Conservation (phyloP, 2,888 invertebrate species). For the Chymomyza caudatula region DNA sequence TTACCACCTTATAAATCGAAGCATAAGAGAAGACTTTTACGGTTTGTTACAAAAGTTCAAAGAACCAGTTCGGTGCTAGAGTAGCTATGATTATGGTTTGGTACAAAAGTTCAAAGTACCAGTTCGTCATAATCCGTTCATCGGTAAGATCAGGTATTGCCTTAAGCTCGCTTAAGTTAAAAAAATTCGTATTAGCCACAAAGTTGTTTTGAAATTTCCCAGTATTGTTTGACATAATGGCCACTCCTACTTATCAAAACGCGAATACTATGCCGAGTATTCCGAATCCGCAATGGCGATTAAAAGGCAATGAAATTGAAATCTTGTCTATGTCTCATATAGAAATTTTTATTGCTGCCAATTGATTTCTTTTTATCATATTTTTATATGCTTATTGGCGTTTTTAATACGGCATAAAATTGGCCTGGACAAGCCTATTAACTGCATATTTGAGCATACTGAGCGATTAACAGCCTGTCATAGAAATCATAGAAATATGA, state of each 20-base stretch:
- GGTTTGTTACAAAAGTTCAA: too few species aligned
- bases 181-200: background rate
- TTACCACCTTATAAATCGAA: too few species aligned
- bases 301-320: background rate
- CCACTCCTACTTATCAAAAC: background rate
- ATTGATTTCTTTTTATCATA: constrained; percentile 43
- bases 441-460: constrained; percentile 5
- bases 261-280: background rate
- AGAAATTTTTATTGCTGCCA: constrained; percentile 15
- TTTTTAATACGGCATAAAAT: constrained; percentile 38
- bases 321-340: background rate
- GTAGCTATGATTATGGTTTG: too few species aligned
- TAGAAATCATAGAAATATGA: constrained; percentile 11
- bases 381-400: constrained; percentile 29
- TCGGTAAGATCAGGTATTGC: too few species aligned
- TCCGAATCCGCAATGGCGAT: background rate
- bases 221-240: background rate
- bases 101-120: too few species aligned
- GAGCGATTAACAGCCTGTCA: background rate
- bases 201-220: background rate
- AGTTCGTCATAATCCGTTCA: too few species aligned
- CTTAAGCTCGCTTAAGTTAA: too few species aligned
- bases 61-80: too few species aligned
- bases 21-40: too few species aligned
- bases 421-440: constrained; percentile 20